phyloP scores from a whole-genome alignment of 2,113 vertebrate genomes.

The Tragelaphus scriptus region DNA sequence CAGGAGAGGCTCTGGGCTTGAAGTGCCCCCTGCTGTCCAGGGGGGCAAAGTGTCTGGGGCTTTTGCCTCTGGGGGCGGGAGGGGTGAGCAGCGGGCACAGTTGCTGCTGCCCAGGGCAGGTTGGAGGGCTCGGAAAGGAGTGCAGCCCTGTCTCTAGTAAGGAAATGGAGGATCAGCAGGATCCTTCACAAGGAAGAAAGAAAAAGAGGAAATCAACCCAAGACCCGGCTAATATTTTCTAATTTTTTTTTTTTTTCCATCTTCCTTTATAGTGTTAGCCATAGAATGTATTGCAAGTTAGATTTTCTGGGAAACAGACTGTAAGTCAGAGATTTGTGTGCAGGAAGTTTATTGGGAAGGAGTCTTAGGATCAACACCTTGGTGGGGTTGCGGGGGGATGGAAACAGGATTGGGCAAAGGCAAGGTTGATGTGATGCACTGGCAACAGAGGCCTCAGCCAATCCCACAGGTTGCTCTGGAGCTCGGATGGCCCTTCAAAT shows the following conservation, averaged over 20 bases:
- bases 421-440: background rate
- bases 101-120: background rate
- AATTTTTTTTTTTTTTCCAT: background rate
- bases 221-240: background rate
- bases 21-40: background rate
- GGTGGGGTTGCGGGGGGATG: rapidly evolving
- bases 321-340: background rate
- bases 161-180: background rate
- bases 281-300: background rate
- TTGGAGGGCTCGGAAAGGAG: background rate
- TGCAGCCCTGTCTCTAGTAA: background rate
- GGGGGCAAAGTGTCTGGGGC: background rate
- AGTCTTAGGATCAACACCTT: background rate
- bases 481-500: background rate
- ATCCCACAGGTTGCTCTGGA: background rate
- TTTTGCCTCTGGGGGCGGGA: background rate
- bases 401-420: background rate
- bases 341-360: background rate
- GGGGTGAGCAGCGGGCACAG: no score
- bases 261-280: background rate
- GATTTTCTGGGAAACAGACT: background rate
- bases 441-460: background rate
- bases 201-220: background rate
- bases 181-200: background rate
- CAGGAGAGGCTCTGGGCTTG: background rate